These are phyloP conservation scores for Melanocharis versteri DNA, from an alignment of 2,113 vertebrate genomes.

Conservation along the genomic window DNA sequence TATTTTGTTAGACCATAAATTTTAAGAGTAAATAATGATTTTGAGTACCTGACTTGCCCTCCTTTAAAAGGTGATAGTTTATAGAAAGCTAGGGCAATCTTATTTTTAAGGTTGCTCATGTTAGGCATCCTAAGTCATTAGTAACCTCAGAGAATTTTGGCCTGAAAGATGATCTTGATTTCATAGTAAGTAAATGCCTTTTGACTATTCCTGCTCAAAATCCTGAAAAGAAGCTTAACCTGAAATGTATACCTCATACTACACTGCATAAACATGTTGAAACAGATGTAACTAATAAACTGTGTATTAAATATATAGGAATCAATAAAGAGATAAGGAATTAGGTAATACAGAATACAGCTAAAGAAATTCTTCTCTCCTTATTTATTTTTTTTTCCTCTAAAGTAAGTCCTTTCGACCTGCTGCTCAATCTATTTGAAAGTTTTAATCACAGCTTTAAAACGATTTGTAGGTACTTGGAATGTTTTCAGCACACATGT, in stretches of 20 bases:
- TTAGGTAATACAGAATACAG: constrained; percentile 20
- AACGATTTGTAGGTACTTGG: constrained; percentile 59
- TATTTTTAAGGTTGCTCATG: background rate
- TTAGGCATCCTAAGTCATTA: background rate
- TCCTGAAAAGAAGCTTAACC: background rate
- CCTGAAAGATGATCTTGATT: background rate
- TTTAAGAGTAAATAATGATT: background rate
- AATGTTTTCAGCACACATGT: constrained; percentile 63
- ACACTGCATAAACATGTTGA: background rate
- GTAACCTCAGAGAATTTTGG: background rate
- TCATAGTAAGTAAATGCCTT: background rate
- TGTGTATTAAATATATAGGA: constrained; percentile 26
- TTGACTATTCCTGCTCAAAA: background rate
- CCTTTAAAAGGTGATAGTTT: background rate
- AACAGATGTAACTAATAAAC: constrained; percentile 32
- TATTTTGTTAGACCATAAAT: background rate
- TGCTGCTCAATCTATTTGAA: constrained; percentile 57
- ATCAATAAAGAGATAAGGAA: constrained; percentile 20
- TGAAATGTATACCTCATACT: background rate
- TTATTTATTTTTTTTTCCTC: constrained; percentile 47
- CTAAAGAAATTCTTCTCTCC: constrained; percentile 22
- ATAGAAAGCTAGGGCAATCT: background rate
- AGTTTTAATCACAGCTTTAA: constrained; percentile 61
- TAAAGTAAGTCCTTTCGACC: constrained; percentile 46
- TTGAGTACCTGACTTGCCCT: background rate